Evolutionary conservation across 1,140 invertebrate species (phyloP).

Genomic region (Sarcophaga bullata): DNA sequence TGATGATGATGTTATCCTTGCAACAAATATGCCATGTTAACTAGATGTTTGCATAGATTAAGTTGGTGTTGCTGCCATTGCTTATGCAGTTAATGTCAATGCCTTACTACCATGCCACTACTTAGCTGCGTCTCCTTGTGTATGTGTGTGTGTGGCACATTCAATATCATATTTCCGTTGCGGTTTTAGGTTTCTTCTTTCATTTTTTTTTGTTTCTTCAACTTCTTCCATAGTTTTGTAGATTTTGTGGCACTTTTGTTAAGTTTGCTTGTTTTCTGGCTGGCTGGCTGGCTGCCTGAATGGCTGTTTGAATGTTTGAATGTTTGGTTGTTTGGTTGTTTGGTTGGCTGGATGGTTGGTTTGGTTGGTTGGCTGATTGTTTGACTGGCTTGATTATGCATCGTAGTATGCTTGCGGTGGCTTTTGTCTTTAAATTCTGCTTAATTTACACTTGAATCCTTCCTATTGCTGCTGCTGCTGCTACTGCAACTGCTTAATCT

Average conservation of each 20-base stretch:
- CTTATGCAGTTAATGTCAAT: neutral
- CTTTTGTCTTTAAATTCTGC: constrained; percentile 19
- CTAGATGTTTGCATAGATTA: constrained; percentile 29
- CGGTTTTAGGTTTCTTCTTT: neutral
- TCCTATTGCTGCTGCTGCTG: neutral
- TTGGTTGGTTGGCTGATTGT: too few relatives aligned
- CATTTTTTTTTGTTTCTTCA: neutral
- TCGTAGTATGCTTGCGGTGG: neutral
- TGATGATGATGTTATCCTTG: neutral
- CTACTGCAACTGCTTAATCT: too few relatives aligned
- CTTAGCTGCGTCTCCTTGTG: neutral
- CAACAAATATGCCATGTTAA: constrained; percentile 19
- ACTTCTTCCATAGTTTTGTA: neutral
- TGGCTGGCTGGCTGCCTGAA: neutral
- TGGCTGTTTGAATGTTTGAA: too few relatives aligned
- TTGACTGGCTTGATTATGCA: too few relatives aligned
- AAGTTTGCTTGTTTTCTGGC: neutral
- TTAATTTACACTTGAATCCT: constrained; percentile 40
- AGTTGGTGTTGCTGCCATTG: neutral
- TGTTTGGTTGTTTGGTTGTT: too few relatives aligned
- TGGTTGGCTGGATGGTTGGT: too few relatives aligned
- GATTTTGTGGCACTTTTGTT: neutral
- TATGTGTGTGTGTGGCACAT: neutral
- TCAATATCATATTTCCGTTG: constrained; percentile 36
- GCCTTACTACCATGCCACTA: neutral